These are phyloP conservation scores for Pampusana beccarii DNA, from an alignment of 2,113 vertebrate species.

Conservation along the genomic window DNA sequence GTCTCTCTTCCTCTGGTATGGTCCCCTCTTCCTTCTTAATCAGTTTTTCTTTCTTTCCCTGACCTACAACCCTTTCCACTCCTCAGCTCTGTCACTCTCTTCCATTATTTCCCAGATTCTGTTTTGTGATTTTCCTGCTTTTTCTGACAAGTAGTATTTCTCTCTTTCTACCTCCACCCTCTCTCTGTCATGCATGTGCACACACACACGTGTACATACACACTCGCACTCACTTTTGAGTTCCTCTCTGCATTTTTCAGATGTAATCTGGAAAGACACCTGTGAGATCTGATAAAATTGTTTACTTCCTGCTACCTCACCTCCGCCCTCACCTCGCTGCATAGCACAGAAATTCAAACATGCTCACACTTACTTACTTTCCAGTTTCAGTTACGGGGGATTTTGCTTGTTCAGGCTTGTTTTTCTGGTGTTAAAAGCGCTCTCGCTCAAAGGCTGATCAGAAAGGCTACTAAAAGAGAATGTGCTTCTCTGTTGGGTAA, in stretches of 20 bases:
- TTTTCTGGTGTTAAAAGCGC: not conserved
- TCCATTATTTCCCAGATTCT: not conserved
- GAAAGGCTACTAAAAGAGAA: not conserved
- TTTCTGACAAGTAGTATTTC: not conserved
- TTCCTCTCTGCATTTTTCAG: not conserved
- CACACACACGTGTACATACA: fast-evolving
- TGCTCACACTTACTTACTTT: not conserved
- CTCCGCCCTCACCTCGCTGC: slow-evolving; percentile 15
- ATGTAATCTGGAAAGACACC: not conserved
- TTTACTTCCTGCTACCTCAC: slow-evolving; percentile 31
- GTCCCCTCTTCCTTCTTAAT: not conserved
- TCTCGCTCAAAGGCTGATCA: not conserved
- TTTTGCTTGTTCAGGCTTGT: slow-evolving; percentile 1
- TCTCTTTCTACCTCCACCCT: not conserved
- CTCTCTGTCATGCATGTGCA: not conserved
- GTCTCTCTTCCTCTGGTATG: not conserved
- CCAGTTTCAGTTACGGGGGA: not conserved
- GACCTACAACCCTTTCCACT: not conserved
- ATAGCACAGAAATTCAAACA: not conserved
- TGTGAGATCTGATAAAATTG: slow-evolving; percentile 25
- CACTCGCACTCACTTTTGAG: not conserved
- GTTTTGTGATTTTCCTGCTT: not conserved
- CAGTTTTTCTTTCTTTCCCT: not conserved
- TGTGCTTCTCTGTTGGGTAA: not conserved
- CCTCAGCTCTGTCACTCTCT: not conserved